phyloP scores from a whole-genome alignment of 2,888 invertebrate species.

The Monochamus alternatus region DNA sequence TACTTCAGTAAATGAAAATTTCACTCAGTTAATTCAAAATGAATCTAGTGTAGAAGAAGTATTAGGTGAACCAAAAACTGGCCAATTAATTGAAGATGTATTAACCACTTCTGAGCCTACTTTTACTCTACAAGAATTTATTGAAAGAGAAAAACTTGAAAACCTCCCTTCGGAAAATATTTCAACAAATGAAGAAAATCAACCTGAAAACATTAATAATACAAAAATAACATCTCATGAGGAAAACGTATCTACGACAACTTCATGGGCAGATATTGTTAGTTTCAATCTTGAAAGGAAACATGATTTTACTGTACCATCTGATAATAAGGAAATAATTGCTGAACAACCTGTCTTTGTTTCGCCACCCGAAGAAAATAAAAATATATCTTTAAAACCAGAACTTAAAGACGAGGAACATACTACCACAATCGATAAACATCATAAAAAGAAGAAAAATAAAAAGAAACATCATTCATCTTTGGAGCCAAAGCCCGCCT shows the following conservation, averaged over 20 bases:
- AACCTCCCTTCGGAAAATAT: not conserved
- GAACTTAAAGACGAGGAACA: slow-evolving; percentile 38
- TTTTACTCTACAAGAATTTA: slow-evolving; percentile 5
- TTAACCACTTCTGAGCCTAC: not conserved
- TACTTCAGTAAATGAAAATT: not conserved
- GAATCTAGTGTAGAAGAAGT: not conserved
- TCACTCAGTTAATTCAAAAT: not conserved
- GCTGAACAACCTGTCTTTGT: not conserved
- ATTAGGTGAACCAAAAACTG: not conserved
- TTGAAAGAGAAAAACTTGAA: slow-evolving; percentile 1
- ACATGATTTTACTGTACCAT: not conserved
- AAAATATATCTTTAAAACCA: not conserved
- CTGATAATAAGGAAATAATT: not conserved
- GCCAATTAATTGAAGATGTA: not conserved
- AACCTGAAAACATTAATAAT: not conserved
- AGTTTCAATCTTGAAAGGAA: slow-evolving; percentile 35
- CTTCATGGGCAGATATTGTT: slow-evolving; percentile 40
- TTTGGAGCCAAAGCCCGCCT: slow-evolving; percentile 48
- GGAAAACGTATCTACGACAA: not conserved
- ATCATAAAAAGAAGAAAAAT: slow-evolving; percentile 41
- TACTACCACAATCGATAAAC: slow-evolving; percentile 34
- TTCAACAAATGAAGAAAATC: not conserved
- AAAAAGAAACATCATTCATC: slow-evolving; percentile 45
- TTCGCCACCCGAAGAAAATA: not conserved
- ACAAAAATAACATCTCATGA: not conserved